Conservation (phyloP, 2,113 vertebrate species). For the Forbesichthys agassizii region DNA sequence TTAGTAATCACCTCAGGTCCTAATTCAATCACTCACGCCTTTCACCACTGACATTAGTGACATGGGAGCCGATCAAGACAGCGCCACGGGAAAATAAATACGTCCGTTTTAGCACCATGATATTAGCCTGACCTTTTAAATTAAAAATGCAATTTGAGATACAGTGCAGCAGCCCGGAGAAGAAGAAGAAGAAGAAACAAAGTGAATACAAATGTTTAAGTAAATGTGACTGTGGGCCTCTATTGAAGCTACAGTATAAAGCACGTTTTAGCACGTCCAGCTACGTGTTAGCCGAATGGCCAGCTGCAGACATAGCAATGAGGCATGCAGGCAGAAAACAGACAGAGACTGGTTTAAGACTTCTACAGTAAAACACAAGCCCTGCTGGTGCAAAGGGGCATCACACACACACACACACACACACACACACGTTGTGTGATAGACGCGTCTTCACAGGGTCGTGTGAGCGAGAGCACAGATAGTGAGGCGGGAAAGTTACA, state of each 20-base stretch:
- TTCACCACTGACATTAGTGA: conserved; percentile 32
- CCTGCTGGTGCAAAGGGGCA: background rate
- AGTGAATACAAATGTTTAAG: too few species aligned
- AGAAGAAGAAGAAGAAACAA: too few species aligned
- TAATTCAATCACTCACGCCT: conserved; percentile 52
- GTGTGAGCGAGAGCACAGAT: conserved; percentile 10
- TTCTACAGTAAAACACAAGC: conserved; percentile 6
- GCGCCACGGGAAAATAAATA: conserved; percentile 44
- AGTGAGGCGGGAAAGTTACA: conserved; percentile 16
- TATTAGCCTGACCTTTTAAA: conserved; percentile 21
- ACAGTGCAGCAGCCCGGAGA: too few species aligned
- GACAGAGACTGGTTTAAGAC: background rate
- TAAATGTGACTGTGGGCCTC: too few species aligned
- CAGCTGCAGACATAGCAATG: background rate
- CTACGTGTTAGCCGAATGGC: background rate
- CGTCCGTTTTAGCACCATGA: conserved; percentile 52
- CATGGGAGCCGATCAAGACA: conserved; percentile 40
- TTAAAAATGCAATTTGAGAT: too few species aligned
- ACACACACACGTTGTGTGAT: background rate
- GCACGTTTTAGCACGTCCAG: too few species aligned
- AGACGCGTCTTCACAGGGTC: conserved; percentile 31
- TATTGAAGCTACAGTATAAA: too few species aligned
- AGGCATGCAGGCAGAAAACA: background rate
- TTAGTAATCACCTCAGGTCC: conserved; percentile 46
- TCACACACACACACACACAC: conserved; percentile 7